Evolutionary conservation across 1,140 invertebrate species (phyloP), one percentile per base, ranked within the genome.

Genomic region (Tigriopus japonicus): DNA sequence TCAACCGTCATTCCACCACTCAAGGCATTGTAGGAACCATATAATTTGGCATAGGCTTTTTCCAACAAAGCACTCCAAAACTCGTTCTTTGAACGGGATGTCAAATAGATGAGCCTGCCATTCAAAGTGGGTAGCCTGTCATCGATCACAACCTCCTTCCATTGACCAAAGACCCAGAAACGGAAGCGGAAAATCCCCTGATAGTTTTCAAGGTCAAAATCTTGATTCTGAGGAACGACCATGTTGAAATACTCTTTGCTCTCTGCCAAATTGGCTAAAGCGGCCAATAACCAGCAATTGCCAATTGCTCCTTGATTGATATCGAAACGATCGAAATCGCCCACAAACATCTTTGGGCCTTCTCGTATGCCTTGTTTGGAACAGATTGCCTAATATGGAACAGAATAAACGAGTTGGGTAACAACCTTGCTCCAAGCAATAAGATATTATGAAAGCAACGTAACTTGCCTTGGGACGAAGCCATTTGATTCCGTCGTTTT

Each of bases 261-360:
- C 23, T 60, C 58, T 1, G 19, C 45, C 43, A 60, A 28, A 54
- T 60, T 60, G 13, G 58, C 23, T 7, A 60, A 21, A 5, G 79
- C 78, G 21, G 79, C 77, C 23, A 81, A 78, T 68, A 81, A 81
- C 79, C 79, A 81, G 62, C 78, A 80, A 68, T 81, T 81, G 23
- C 78, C 78, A n/a, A 80, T 65, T 42, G 73, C 73, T 28, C 79
- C 80, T 66, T 81, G 80, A 40, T 71, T 71, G 2, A 80, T 76
- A 69, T 81, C 79, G 62, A 72, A 74, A 15, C 73, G 70, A 65
- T 72, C 74, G 9, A 73, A 73, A 15, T 78, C 78, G 60, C 76
- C 78, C 17, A 78, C 76, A 68, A 78, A 76, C 59, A 79, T 58
- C 42, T 58, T n/a, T 14, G 55, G 55, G 15, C 28, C 35, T 13